Evolutionary conservation across 2,888 invertebrate genomes (phyloP), one percentile per base, ranked within the genome.

Genomic region (Tanaodytes sp.): DNA sequence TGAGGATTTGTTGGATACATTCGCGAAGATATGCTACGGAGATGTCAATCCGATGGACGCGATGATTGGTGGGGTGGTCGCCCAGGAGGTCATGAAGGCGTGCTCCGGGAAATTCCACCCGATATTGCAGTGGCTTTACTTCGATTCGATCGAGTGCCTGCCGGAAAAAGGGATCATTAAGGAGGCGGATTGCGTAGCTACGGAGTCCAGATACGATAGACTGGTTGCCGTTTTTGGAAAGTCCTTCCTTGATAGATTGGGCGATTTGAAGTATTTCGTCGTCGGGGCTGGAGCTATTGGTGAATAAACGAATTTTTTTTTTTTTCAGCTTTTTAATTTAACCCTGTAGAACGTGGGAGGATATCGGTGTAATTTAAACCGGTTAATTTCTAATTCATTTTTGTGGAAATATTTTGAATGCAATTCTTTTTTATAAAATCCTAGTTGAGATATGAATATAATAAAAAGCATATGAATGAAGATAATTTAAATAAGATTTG

Each of bases 11-110:
- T 77, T 95, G 65, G 88, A 89, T 63, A 90, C 89, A 33, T 95
- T 98, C 85, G 90, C 95, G 18, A 94, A 94, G 86, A 88, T 91
- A 11, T 90, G 91, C 42, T 86, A 91, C 3, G 96, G 96, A 1
- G 92, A 93, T 79, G 85, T 95, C 27, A 93, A 92, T 81, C 97
- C 98, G 0, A 91, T 99, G 87, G 94, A 96, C 82, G 96, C 97
- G 0, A 92, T 94, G 0, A 92, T 98, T 76, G 99, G 99, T 48
- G 98, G 99, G 15, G 90, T 98, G 57, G 95, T 98, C 3, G 98
- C 98, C 18, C 99, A 99, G 86, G 99, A 99, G 87, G 97, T 94
- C n/a, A 92, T 99, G 92, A 99, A 99, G 87, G 97, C 97, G 0
- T 96, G 96, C 86, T 94, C 94, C 39, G 97, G 97, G 58, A 98